These are phyloP conservation scores for Pteria penguin DNA, from an alignment of 2,888 invertebrate species.

Conservation along the genomic window DNA sequence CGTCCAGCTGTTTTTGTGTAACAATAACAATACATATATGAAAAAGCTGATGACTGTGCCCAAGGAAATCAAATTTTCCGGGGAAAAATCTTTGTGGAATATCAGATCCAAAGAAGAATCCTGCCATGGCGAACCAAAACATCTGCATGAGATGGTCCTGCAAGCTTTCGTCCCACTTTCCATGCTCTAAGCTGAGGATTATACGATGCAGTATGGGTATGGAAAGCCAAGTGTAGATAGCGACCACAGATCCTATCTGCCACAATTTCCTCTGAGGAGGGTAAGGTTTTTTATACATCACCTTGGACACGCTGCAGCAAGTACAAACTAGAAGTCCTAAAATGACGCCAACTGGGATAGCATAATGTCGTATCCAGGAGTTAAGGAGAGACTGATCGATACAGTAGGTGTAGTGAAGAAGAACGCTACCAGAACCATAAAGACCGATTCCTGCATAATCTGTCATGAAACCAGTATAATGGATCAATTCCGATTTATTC, in stretches of 20 bases:
- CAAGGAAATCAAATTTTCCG: slow-evolving; percentile 76
- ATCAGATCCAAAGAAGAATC: slow-evolving; percentile 78
- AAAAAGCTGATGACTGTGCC: slow-evolving; percentile 79
- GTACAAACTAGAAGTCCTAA: slow-evolving; percentile 71
- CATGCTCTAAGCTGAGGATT: slow-evolving; percentile 56
- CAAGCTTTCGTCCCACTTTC: slow-evolving; percentile 70
- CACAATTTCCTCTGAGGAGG: slow-evolving; percentile 76
- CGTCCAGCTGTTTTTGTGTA: slow-evolving; percentile 76
- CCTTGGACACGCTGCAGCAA: slow-evolving; percentile 75
- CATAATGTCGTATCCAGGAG: slow-evolving; percentile 58
- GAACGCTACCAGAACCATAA: slow-evolving; percentile 78
- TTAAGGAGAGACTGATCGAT: slow-evolving; percentile 67
- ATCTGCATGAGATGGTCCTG: slow-evolving; percentile 74
- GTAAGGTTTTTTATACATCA: slow-evolving; percentile 75
- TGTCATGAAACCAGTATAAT: slow-evolving; percentile 78
- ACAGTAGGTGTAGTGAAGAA: slow-evolving; percentile 77
- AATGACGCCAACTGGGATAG: slow-evolving; percentile 70
- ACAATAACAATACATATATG: slow-evolving; percentile 78
- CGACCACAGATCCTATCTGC: slow-evolving; percentile 75
- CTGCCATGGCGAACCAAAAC: slow-evolving; percentile 75
- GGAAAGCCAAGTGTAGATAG: slow-evolving; percentile 76
- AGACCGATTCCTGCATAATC: slow-evolving; percentile 80
- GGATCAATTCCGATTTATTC: slow-evolving; percentile 75
- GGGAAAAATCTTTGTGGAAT: slow-evolving; percentile 77
- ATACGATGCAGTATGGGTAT: slow-evolving; percentile 74